Evolutionary conservation across 2,797 vertebrate genomes (phyloP).

Genomic region (Anolis apletophallus): DNA sequence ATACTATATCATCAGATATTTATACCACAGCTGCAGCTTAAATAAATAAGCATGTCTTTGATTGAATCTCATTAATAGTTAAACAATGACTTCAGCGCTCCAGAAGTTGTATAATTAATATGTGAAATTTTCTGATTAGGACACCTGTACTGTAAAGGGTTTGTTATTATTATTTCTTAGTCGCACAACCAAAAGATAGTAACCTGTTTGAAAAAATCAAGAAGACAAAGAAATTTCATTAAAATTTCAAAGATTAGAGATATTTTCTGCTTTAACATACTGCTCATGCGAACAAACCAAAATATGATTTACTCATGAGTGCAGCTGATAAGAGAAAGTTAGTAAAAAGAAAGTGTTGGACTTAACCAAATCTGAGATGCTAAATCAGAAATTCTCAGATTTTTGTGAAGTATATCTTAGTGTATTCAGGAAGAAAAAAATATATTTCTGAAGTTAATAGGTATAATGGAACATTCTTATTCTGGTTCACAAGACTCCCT

Average conservation of each 20-base stretch:
- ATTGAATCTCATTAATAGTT: slow-evolving; percentile 35
- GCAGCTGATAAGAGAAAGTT: not conserved
- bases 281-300: slow-evolving; percentile 8
- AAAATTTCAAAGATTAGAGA: slow-evolving; percentile 44
- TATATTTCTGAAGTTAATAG: not conserved
- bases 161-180: slow-evolving; percentile 35
- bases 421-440: not conserved
- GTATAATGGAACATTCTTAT: not conserved
- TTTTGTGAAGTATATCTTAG: not conserved
- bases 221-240: slow-evolving; percentile 46
- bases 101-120: slow-evolving; percentile 49
- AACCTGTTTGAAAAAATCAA: slow-evolving; percentile 14
- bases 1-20: not conserved
- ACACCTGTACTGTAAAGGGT: slow-evolving; percentile 38
- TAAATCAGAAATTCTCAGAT: not conserved
- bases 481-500: not conserved
- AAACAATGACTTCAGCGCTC: slow-evolving; percentile 37
- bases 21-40: slow-evolving; percentile 22
- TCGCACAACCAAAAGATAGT: slow-evolving; percentile 8
- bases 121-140: slow-evolving; percentile 29
- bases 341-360: not conserved
- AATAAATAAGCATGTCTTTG: slow-evolving; percentile 35
- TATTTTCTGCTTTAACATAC: not conserved
- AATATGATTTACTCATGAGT: accelerated
- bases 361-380: not conserved